Percentiles rank a stretch among this genome's conserved stretches.
These are phyloP conservation scores for Hapalemur alaotrensis DNA, from an alignment of 2,797 vertebrate genomes.

Conservation along the genomic window DNA sequence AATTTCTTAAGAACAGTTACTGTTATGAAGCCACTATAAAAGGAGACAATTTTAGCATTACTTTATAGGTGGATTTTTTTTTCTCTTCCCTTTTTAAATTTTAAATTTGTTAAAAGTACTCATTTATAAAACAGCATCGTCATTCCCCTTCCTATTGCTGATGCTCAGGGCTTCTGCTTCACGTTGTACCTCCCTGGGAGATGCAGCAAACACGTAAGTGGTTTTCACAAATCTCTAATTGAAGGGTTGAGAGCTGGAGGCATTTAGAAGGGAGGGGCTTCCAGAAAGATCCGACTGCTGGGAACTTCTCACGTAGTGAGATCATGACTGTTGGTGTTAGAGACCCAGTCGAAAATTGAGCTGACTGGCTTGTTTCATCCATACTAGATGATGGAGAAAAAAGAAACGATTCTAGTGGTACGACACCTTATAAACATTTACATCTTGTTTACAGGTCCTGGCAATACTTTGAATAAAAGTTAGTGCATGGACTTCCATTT, in stretches of 20 bases:
- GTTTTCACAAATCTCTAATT: slow-evolving; percentile 80
- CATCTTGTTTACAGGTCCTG: slow-evolving; percentile 34
- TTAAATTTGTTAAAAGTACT: background rate
- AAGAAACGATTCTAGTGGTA: fast-evolving
- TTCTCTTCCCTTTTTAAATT: background rate
- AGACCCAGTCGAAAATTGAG: slow-evolving; percentile 45
- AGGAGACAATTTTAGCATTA: background rate
- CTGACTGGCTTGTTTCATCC: background rate
- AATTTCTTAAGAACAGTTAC: background rate
- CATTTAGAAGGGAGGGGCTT: slow-evolving; percentile 48
- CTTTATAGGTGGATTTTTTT: slow-evolving; percentile 27
- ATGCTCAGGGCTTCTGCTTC: slow-evolving; percentile 15
- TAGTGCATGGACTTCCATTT: background rate
- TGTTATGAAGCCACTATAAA: background rate
- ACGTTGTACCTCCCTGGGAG: slow-evolving; percentile 68
- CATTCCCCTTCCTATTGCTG: slow-evolving; percentile 58
- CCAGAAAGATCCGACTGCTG: slow-evolving; percentile 70
- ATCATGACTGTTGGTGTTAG: slow-evolving; percentile 69
- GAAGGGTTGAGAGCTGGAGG: slow-evolving; percentile 70
- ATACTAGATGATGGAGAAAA: background rate
- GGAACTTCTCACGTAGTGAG: slow-evolving; percentile 54
- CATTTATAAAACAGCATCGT: slow-evolving; percentile 51
- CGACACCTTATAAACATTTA: slow-evolving; percentile 59
- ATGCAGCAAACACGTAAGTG: slow-evolving; percentile 75
- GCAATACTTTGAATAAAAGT: slow-evolving; percentile 39